Evolutionary conservation across 2,797 vertebrate genomes (phyloP), one percentile per base, ranked within the genome.

Genomic region (Enteromius radiatus): DNA sequence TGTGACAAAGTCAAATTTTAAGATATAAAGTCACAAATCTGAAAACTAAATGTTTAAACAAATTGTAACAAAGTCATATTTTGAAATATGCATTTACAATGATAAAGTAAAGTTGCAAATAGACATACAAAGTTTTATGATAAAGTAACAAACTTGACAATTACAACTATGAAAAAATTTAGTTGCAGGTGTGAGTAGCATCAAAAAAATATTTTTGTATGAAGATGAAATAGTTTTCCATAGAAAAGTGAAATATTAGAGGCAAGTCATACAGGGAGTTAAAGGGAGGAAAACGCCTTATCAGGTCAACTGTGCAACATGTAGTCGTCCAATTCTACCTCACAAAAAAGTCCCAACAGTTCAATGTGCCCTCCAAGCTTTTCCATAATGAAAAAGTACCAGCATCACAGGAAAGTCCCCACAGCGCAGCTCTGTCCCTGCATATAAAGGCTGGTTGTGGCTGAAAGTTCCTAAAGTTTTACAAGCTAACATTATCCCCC

Each of bases 381-480:
- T 74, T 74, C 59, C 80, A 74, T 19, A 74, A 38, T 65, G 69
- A 81, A 81, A 74, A 70, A 56, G 63, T 59, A 43, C 52, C 56
- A 83, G 52, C 43, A 49, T 59, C 56, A 19, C 17, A 45, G 54
- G 31, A 47, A 86, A 80, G 69, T 75, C 64, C 78, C 86, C 89
- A 84, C 79, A 84, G 76, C 69, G 31, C 75, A 38, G 83, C 83
- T 82, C 76, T 68, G 78, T 86, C 84, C 59, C 71, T 36, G 78
- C 87, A 88, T 86, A 91, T 92, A 92, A 93, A 94, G 73, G 38
- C 79, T 84, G 84, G 75, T 80, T 81, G 85, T 82, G 81, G 64
- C 76, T 88, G 87, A 83, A 89, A 80, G 82, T 91, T 91, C 88
- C 89, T 94, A 93, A 95, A 94, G 81, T 92, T 95, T 94, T 93